Evolutionary conservation across 2,113 vertebrate species (phyloP), one percentile per base, ranked within the genome.

Genomic region (Cyphomyrus plagiostoma): DNA sequence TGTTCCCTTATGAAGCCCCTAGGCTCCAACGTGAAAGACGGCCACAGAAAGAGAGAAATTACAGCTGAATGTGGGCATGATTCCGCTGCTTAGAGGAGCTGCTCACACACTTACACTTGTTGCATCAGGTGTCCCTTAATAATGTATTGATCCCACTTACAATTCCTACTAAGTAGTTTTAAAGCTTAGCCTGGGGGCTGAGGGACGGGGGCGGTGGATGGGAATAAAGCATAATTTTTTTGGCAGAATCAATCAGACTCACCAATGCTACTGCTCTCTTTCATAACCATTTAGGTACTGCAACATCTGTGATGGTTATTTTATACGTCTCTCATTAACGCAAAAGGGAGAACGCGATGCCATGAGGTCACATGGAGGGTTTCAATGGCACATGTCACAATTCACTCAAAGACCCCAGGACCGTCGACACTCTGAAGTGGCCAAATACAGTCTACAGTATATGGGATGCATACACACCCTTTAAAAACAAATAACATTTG

Each of bases 161-260:
- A 88, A 88, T 30, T 88, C 87, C 15, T 62, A 42, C 35, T 88
- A 66, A 88, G 74, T 45, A 88, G 87, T 88, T 88, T 88, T 58
- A 30, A 30, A n/a, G 62, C n/a, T 30, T 30, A 70, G 62, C 62
- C 62, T 70, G 62, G 10, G 62, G 62, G 45, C 3, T 66, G 62
- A 10, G 62, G 62, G 26, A 4, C n/a, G 10, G 10, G 3, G 45
- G 9, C 13, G 13, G 52, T 3, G 42, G 13, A 30, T 77, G n/a
- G 74, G 48, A 74, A 88, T 70, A 74, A 26, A 48, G 46, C 17
- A 58, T 15, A 66, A 42, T 66, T 88, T 74, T 30, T 35, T 74
- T 88, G 58, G 21, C 42, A 48, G 62, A 46, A 88, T 88, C 66
- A 88, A 74, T 88, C 39, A 7, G 23, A 48, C 53, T 13, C 62